These are phyloP conservation scores for Gavialis gangeticus DNA, from an alignment of 2,113 vertebrate species.

Conservation along the genomic window DNA sequence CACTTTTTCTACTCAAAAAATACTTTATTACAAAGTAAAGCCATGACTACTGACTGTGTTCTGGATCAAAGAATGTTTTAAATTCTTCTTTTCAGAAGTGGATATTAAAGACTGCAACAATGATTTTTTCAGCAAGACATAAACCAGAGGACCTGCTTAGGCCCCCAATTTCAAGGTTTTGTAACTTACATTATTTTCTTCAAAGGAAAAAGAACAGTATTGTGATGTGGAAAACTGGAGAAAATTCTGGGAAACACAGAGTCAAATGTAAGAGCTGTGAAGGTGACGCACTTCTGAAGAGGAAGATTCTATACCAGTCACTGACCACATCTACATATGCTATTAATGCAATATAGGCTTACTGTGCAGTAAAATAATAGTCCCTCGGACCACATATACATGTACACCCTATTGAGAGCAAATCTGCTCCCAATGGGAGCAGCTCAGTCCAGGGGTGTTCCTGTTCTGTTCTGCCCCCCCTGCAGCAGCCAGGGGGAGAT, in stretches of 20 bases:
- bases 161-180: neutral
- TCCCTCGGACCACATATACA: no score
- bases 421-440: no score
- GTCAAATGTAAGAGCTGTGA: neutral
- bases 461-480: no score
- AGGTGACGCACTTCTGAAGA: neutral
- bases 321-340: no score
- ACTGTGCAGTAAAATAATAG: no score
- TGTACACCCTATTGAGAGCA: no score
- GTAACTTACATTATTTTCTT: neutral
- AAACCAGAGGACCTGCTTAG: neutral
- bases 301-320: neutral
- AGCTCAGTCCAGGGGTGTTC: no score
- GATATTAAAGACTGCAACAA: neutral
- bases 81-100: neutral
- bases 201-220: neutral
- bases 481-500: no score
- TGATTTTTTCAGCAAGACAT: neutral
- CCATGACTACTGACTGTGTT: neutral
- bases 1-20: no score
- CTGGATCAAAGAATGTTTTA: neutral
- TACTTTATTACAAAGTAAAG: neutral
- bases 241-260: neutral
- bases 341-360: no score
- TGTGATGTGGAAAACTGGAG: neutral